These are phyloP conservation scores for Hemicordylus capensis DNA, from an alignment of 2,113 vertebrate genomes.

Conservation along the genomic window DNA sequence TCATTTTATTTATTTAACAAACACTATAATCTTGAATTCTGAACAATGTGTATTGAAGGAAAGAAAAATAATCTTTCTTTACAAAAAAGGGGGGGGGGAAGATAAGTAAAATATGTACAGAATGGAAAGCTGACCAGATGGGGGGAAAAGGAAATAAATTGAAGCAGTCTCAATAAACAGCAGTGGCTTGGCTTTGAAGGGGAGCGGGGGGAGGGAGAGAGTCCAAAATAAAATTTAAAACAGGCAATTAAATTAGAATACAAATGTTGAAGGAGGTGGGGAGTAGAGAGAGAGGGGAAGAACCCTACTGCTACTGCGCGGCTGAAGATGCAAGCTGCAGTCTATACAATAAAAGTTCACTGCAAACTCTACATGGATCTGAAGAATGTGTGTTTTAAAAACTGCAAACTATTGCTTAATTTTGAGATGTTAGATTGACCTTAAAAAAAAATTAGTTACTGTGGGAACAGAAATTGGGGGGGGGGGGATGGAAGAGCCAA, in stretches of 20 bases:
- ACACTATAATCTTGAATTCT: constrained; percentile 71
- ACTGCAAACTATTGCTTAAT: constrained; percentile 77
- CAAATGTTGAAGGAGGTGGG: constrained; percentile 74
- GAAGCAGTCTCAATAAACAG: constrained; percentile 23
- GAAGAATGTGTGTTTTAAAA: not conserved
- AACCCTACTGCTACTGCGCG: constrained; percentile 53
- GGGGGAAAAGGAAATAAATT: constrained; percentile 27
- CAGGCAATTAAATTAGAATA: constrained; percentile 83
- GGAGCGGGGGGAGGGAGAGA: not conserved
- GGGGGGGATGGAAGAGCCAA: not conserved
- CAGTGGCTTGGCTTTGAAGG: constrained; percentile 60
- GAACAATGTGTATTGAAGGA: constrained; percentile 55
- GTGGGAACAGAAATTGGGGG: not conserved
- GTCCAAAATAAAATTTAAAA: constrained; percentile 38
- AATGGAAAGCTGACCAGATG: constrained; percentile 59
- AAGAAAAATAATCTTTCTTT: constrained; percentile 66
- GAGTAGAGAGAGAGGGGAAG: constrained; percentile 60
- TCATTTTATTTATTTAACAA: constrained; percentile 77
- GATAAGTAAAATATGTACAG: constrained; percentile 66
- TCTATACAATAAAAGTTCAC: constrained; percentile 57
- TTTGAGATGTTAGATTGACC: constrained; percentile 17
- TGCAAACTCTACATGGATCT: constrained; percentile 50
- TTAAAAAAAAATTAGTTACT: not conserved
- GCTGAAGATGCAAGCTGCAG: constrained; percentile 44
- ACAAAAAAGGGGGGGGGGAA: constrained; percentile 35